Percentiles rank a stretch among this genome's conserved stretches.
phyloP scores from a whole-genome alignment of 2,113 vertebrate genomes.

The Mesoclemmys tuberculata region DNA sequence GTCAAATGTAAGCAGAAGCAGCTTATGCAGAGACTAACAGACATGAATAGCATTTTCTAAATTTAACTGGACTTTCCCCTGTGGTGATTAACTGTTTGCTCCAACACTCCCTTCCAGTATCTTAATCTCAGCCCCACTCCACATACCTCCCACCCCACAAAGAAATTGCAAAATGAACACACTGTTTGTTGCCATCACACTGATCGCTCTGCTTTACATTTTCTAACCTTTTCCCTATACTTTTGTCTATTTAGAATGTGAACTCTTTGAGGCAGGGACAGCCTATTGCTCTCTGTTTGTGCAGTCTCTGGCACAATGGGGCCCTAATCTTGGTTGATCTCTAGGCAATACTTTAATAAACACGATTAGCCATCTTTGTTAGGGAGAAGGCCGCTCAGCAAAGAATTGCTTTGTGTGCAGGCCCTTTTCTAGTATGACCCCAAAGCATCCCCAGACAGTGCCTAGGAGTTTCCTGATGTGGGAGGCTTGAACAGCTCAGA shows the following conservation, averaged over 20 bases:
- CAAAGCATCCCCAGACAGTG: not conserved
- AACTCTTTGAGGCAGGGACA: not conserved
- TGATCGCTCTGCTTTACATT: not conserved
- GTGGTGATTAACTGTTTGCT: not conserved
- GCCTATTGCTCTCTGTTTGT: not conserved
- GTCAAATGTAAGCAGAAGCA: not conserved
- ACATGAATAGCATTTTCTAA: not conserved
- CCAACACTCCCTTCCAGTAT: not conserved
- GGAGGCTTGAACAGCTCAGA: not conserved
- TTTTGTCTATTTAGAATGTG: rapidly evolving
- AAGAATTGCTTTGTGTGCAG: not conserved
- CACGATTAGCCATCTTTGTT: rapidly evolving
- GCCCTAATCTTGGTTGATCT: not conserved
- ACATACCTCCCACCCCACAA: not conserved
- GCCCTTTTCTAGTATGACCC: not conserved
- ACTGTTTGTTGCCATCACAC: not conserved
- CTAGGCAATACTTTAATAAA: not conserved
- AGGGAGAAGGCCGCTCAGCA: not conserved
- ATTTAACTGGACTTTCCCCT: not conserved
- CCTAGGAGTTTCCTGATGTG: not conserved
- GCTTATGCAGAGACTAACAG: no score
- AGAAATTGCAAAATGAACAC: not conserved
- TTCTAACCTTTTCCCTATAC: not conserved
- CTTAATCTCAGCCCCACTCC: not conserved
- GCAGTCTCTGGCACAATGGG: not conserved